These are phyloP conservation scores for Platyscapa corneri DNA, from an alignment of 1,140 invertebrate genomes.

Conservation along the genomic window DNA sequence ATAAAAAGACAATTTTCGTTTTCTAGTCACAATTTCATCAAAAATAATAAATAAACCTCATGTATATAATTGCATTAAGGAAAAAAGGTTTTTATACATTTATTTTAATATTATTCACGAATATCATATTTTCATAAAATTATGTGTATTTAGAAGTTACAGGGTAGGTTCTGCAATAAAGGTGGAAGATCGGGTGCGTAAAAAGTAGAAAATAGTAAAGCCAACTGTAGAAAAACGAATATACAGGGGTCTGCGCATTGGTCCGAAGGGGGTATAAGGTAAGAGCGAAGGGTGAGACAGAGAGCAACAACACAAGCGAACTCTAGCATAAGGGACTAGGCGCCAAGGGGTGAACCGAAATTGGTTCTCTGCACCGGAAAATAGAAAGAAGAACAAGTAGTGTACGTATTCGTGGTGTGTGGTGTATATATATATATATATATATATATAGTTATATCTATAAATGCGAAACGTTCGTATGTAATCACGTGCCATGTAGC, in stretches of 20 bases:
- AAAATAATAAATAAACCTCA: not conserved
- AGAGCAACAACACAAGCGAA: not conserved
- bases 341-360: slow-evolving; percentile 15
- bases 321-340: not conserved
- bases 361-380: slow-evolving; percentile 10
- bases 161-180: not conserved
- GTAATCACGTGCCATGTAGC: not conserved
- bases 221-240: not conserved
- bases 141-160: not conserved
- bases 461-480: not conserved
- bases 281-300: not conserved
- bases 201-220: not conserved
- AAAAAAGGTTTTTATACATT: not conserved
- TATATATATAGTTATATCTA: not conserved
- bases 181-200: not conserved
- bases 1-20: no score
- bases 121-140: no score
- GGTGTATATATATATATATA: no score
- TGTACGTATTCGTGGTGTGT: not conserved
- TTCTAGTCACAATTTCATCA: no score
- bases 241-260: not conserved
- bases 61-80: not conserved
- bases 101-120: no score
- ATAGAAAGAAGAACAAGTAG: not conserved
- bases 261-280: not conserved